Base-by-base conservation (phyloP, 2,888 invertebrate species). In the Agrotis ipsilon region DNA sequence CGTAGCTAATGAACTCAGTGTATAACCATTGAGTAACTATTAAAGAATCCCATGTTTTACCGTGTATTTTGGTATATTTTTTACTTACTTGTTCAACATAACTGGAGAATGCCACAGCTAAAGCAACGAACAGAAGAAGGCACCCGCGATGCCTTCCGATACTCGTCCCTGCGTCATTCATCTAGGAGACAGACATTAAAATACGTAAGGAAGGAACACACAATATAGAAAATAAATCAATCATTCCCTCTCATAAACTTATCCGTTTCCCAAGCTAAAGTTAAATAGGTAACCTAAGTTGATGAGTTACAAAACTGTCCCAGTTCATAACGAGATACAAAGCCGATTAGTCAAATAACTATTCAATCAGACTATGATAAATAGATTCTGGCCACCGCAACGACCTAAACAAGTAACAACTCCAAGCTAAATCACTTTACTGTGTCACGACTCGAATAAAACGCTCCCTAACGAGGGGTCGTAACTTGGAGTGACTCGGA, bases 1-100 rank as follows among this genome's bases (percentile, higher is more conserved):
- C 18, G 1, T 52, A 32, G 18, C 5, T 6, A 2, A 62, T 21
- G 14, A 27, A 46, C 11, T 39, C n/a, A n/a, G 16, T 45, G 11
- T 5, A n/a, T n/a, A n/a, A n/a, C n/a, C n/a, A n/a, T n/a, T n/a
- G n/a, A n/a, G n/a, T n/a, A n/a, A n/a, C n/a, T n/a, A n/a, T n/a
- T n/a, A 32, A 55, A 69, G 19, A 3, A 43, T 16, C 6, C 27
- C n/a, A 13, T 13, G 7, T 24, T 21, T 14, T 51, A 14, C 32
- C 39, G 13, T 21, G 4, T 46, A 16, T 16, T 55, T n/a, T 13
- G 16, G 32, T 1, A 0, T 14, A 13, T 55, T 64, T 39, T 0
- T 48, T 1, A 80, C 78, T 86, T 87, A 95, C 95, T 91, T 94
- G 92, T 73, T 94, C 92, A 76, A 94, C 87, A 75, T 94, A 94